Evolutionary conservation across 2,888 invertebrate genomes (phyloP).

Genomic region (Dryocosmus kuriphilus): DNA sequence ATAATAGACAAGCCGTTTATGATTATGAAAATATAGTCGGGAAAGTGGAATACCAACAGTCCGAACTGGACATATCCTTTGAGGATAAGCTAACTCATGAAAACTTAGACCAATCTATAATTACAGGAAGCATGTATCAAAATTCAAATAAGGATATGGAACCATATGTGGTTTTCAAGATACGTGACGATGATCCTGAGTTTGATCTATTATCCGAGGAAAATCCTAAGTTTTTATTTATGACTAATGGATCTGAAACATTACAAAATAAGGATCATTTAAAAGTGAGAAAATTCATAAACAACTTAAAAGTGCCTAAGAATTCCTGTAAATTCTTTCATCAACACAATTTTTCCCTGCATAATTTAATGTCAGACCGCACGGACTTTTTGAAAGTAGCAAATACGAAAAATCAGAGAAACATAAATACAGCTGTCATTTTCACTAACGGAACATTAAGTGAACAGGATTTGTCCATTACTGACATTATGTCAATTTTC

Average conservation of each 20-base stretch:
- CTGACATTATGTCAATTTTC: background rate
- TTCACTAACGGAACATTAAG: background rate
- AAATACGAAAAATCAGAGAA: background rate
- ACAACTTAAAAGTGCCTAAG: background rate
- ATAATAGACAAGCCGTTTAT: conserved; percentile 71
- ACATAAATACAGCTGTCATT: background rate
- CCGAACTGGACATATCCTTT: conserved; percentile 40
- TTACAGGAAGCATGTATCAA: conserved; percentile 44
- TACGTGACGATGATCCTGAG: conserved; percentile 72
- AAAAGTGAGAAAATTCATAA: background rate
- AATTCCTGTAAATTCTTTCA: background rate
- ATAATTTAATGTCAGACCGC: background rate
- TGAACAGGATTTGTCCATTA: background rate
- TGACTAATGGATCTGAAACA: background rate
- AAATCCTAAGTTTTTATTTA: background rate
- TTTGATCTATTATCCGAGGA: conserved; percentile 70
- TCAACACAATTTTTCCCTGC: background rate
- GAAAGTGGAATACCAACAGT: conserved; percentile 52
- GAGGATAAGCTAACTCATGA: conserved; percentile 18
- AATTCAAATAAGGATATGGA: conserved; percentile 68
- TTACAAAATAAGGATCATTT: background rate
- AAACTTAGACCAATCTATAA: conserved; percentile 48
- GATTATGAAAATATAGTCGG: conserved; percentile 72
- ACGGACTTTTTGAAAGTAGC: background rate
- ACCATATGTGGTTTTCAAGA: conserved; percentile 73